Conservation (phyloP, 2,888 invertebrate species). For the Cephalotes varians region DNA sequence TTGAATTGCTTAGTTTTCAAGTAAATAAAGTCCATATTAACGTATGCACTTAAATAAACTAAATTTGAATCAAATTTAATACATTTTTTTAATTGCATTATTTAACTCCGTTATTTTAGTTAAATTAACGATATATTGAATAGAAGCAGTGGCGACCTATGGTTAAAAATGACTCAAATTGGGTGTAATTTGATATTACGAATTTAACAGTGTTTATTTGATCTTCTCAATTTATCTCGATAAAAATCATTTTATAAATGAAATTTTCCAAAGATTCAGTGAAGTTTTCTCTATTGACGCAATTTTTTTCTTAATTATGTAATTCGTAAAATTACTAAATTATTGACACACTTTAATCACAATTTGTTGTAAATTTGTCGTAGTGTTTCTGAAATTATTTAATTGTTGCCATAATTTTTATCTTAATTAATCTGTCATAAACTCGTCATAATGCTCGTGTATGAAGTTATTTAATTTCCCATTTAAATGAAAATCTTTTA, state of each 20-base stretch:
- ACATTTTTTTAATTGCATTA: too few species aligned
- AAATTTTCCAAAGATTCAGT: background rate
- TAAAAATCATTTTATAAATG: background rate
- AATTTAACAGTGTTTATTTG: too few species aligned
- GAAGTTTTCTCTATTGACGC: background rate
- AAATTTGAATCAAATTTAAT: too few species aligned
- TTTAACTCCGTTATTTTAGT: too few species aligned
- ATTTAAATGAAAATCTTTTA: background rate
- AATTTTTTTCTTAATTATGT: background rate
- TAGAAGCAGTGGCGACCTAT: too few species aligned
- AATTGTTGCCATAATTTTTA: background rate
- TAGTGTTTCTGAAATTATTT: background rate
- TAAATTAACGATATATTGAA: too few species aligned
- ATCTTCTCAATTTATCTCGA: constrained; percentile 5
- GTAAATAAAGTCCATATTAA: too few species aligned
- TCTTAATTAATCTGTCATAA: background rate
- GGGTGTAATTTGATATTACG: too few species aligned
- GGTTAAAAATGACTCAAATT: too few species aligned
- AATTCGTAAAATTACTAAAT: background rate
- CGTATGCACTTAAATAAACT: too few species aligned
- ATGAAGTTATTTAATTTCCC: background rate
- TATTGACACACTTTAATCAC: background rate
- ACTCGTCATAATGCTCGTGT: background rate
- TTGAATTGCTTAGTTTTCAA: too few species aligned
- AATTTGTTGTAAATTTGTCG: background rate